Evolutionary conservation across 2,113 vertebrate species (phyloP).

Genomic region (Sardina pilchardus): DNA sequence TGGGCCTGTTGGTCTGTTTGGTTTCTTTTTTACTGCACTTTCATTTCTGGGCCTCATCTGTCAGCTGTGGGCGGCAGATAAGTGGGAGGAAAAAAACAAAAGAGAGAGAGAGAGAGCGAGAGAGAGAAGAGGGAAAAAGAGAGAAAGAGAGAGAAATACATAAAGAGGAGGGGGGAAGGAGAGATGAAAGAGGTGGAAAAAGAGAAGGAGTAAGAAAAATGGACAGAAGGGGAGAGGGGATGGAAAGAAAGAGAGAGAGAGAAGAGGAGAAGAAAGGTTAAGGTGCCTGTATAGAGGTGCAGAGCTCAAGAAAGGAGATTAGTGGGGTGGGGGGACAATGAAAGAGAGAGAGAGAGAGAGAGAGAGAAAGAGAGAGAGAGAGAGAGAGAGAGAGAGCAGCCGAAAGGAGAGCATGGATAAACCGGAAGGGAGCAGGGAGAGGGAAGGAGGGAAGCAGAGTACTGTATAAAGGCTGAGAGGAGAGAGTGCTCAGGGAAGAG

Average conservation of each 20-base stretch:
- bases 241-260: background rate
- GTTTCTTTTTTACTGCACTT: conserved; percentile 12
- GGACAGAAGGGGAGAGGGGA: background rate
- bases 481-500: background rate
- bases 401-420: background rate
- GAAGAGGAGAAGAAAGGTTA: background rate
- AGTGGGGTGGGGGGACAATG: background rate
- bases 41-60: conserved; percentile 38
- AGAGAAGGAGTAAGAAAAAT: background rate
- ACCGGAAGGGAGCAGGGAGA: background rate
- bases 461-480: too few relatives aligned
- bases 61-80: conserved; percentile 34
- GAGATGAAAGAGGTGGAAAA: background rate
- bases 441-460: too few relatives aligned
- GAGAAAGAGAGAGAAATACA: background rate
- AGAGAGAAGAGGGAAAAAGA: background rate
- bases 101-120: background rate
- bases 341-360: background rate
- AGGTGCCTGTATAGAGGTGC: background rate
- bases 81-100: background rate
- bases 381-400: background rate
- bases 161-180: background rate
- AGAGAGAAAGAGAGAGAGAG: background rate
- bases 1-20: background rate
- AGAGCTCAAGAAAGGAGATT: background rate